Percentiles rank a stretch among this genome's conserved stretches.
Conservation (phyloP, 2,888 invertebrate species). For the Cephus nigrinus region DNA sequence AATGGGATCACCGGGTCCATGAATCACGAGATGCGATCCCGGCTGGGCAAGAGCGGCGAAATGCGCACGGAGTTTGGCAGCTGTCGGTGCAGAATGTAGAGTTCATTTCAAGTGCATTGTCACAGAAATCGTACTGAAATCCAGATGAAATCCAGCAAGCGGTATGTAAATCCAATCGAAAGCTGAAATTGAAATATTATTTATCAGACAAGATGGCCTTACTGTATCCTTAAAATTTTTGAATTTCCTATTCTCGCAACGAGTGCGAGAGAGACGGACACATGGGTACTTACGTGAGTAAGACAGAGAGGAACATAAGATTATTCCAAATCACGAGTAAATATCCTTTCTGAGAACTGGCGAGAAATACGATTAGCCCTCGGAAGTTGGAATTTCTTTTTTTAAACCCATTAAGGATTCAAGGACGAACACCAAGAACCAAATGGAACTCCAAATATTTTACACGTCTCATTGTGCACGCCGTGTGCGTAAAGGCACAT, state of each 20-base stretch:
- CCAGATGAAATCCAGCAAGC: not conserved
- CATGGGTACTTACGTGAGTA: not conserved
- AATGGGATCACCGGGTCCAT: constrained; percentile 58
- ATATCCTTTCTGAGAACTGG: not conserved
- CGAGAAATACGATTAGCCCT: not conserved
- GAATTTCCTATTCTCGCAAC: not conserved
- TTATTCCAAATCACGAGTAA: not conserved
- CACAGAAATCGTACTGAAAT: not conserved
- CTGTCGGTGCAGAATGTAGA: not conserved
- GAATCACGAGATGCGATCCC: constrained; percentile 38
- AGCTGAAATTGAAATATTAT: not conserved
- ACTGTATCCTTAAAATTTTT: not conserved
- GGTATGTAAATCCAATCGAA: not conserved
- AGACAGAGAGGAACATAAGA: not conserved
- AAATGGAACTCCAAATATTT: not conserved
- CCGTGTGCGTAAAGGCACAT: not conserved
- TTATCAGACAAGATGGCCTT: not conserved
- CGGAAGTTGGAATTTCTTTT: not conserved
- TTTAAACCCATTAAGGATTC: not conserved
- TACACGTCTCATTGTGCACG: not conserved
- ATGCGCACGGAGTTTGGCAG: not conserved
- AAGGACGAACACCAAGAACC: not conserved
- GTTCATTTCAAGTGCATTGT: not conserved
- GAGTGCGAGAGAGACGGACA: not conserved
- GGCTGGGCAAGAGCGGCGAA: not conserved